Evolutionary conservation across 2,888 invertebrate genomes (phyloP), one percentile per base, ranked within the genome.

Genomic region (Sepioteuthis lessoniana): DNA sequence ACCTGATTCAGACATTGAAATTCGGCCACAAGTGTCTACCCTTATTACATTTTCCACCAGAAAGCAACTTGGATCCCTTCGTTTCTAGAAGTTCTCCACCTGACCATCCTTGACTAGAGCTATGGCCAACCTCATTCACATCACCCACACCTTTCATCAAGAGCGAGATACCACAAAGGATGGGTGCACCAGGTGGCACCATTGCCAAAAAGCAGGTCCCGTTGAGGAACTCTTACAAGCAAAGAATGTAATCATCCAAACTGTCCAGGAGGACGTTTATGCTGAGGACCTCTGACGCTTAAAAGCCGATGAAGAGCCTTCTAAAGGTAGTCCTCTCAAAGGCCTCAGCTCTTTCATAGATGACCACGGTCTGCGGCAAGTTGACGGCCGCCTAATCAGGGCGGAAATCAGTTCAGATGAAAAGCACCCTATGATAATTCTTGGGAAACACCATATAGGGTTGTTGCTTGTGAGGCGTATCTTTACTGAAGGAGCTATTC

Each of bases 391-490:
- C 47, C 35, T 94, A 35, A 38, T 19, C 19, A 42, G 38, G 21
- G 38, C 93, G 37, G n/a, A 55, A 31, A 42, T 94, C 16, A 0
- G 46, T 25, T 16, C 25, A 28, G 91, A 47, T 28, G 93, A 93
- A 35, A 94, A 94, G 47, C n/a, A 94, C 76, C 94, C 94, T n/a
- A 50, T 94, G 8, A 38, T 94, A 28, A n/a, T 94, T 21, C 94
- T 94, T 42, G 50, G 91, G 90, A 92, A 50, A 28, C 46, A 55
- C 38, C 94, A n/a, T n/a, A 94, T 60, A 38, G 94, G 31, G 42
- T 94, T 42, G 38, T 31, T 28, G 60, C 94, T 31, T 28, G 94
- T 5, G 76, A 93, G 25, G n/a, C n/a, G n/a, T n/a, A n/a, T n/a
- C n/a, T n/a, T n/a, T n/a, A n/a, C n/a, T n/a, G n/a, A n/a, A n/a